Evolutionary conservation across 2,797 vertebrate species (phyloP), one percentile per base, ranked within the genome.

Genomic region (Bradypodion pumilum): DNA sequence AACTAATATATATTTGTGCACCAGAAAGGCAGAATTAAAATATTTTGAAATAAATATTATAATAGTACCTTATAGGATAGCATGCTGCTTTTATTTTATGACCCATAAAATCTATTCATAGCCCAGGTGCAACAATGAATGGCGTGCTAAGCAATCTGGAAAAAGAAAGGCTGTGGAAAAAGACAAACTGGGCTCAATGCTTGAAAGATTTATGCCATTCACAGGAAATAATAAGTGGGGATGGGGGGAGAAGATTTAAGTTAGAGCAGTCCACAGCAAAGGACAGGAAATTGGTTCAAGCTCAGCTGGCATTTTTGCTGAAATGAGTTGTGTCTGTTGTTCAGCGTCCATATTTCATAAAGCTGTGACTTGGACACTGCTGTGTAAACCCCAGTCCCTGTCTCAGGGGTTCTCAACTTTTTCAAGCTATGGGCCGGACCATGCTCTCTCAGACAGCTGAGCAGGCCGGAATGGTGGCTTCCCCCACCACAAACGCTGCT

Each of bases 271-370:
- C 76, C 27, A 44, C 76, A 68, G 82, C 76, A 92, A 91, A 89
- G 59, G 62, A 66, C 84, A 90, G 90, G 91, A 92, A 92, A 92
- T 88, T 88, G 56, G 73, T 88, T 92, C 68, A 87, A 92, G 83
- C 85, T 93, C 83, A 90, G 86, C 78, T 90, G 90, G 89, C 83
- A 90, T 86, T 92, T 91, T 77, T 85, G 73, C 83, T 81, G 52
- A 91, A 91, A 81, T 76, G 0, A 69, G 83, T 63, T 83, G 52
- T 76, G 49, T 68, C 70, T 86, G 63, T 72, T 90, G 7, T 89
- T 89, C 88, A 74, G n/a, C 78, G 4, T 0, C 0, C 40, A 62
- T 68, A 77, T 32, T 32, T 42, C 86, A 85, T 46, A 8, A 63
- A 84, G 83, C 78, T 79, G 75, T 29, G 52, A 56, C 83, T 86